Conservation (phyloP, 2,888 invertebrate genomes). For the Tenthredo notha region DNA sequence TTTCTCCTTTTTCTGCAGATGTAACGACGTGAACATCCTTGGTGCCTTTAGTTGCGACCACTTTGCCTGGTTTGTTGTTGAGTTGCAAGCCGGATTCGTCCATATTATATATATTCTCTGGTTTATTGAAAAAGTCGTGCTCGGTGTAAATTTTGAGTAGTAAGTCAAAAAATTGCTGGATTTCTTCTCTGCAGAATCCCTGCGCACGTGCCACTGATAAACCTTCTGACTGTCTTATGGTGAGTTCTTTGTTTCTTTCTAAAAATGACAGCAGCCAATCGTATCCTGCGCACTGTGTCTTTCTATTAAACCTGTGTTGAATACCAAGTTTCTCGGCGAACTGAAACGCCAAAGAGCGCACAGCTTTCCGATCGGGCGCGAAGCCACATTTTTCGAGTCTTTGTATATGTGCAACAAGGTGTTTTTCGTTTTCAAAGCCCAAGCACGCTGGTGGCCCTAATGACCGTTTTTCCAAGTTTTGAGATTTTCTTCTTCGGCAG, state of each 20-base stretch:
- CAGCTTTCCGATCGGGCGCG: constrained; percentile 13
- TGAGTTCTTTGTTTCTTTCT: neutral
- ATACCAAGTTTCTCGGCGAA: constrained; percentile 56
- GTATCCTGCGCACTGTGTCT: constrained; percentile 53
- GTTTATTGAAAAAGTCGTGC: constrained; percentile 57
- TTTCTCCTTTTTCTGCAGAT: constrained; percentile 69
- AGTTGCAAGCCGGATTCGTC: constrained; percentile 74
- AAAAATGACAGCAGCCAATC: constrained; percentile 57
- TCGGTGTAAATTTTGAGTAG: neutral
- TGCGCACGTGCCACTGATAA: constrained; percentile 27
- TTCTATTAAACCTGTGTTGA: constrained; percentile 54
- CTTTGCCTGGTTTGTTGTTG: constrained; percentile 72
- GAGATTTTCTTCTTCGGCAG: constrained; percentile 14
- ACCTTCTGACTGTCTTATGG: constrained; percentile 22
- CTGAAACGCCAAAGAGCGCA: constrained; percentile 56
- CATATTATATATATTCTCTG: constrained; percentile 71
- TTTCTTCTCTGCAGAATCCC: constrained; percentile 29
- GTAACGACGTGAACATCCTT: constrained; percentile 64
- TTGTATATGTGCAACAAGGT: constrained; percentile 14
- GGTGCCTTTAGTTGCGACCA: constrained; percentile 70
- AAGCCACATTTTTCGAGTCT: constrained; percentile 7
- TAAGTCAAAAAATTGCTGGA: constrained; percentile 33
- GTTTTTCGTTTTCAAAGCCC: constrained; percentile 14
- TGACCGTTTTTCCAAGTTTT: neutral
- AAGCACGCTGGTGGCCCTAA: constrained; percentile 19